Conservation (phyloP, 2,113 vertebrate species). For the Anser brachyrhynchus region DNA sequence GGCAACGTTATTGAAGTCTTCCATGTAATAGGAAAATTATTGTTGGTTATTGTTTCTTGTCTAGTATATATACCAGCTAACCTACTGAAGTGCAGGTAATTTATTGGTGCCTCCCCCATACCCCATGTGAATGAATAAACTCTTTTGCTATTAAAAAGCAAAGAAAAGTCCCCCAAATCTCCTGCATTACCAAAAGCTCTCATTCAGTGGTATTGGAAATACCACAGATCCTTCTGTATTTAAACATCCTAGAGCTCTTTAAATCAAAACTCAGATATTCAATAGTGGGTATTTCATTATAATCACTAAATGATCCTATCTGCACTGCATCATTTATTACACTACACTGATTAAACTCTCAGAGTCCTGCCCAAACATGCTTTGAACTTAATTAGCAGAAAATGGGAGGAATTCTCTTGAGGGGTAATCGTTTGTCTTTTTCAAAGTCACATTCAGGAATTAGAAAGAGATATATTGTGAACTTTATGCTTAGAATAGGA, state of each 20-base stretch:
- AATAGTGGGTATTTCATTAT: not conserved
- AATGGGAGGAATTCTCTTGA: slow-evolving; percentile 22
- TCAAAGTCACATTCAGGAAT: not conserved
- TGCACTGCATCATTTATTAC: not conserved
- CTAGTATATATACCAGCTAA: not conserved
- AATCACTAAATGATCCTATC: not conserved
- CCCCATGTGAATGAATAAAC: not conserved
- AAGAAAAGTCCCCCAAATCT: not conserved
- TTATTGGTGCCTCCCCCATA: not conserved
- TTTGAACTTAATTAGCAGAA: not conserved
- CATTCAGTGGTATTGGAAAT: not conserved
- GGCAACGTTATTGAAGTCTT: not conserved
- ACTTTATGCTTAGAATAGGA: not conserved
- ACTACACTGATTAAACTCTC: not conserved
- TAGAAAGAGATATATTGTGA: not conserved
- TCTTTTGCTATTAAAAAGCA: not conserved
- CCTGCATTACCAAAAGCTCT: not conserved
- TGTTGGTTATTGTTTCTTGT: not conserved
- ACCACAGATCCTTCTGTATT: not conserved
- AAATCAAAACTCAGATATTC: not conserved
- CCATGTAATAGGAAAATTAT: not conserved
- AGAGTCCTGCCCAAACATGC: not conserved
- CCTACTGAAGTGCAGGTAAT: not conserved
- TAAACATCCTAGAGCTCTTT: not conserved
- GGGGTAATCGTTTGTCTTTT: not conserved